These are phyloP conservation scores for Chrysopilus asiliformis DNA, from an alignment of 2,888 invertebrate species.

Conservation along the genomic window DNA sequence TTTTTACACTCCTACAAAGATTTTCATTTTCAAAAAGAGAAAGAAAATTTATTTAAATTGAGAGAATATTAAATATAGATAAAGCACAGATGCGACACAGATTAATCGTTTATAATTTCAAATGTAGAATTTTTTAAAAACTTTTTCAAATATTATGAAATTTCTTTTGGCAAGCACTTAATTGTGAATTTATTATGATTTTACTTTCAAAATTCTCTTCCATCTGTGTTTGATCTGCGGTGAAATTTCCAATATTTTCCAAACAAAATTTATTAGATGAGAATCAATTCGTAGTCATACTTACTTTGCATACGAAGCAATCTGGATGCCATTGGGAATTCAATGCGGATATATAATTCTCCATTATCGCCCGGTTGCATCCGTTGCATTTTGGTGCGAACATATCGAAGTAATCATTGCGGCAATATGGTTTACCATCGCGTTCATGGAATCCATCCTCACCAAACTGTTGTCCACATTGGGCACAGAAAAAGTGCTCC, in stretches of 20 bases:
- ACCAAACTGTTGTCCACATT: conserved; percentile 93
- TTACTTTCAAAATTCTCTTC: neutral
- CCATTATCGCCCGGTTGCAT: conserved; percentile 90
- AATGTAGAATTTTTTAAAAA: no score
- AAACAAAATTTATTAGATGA: no score
- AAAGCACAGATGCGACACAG: no score
- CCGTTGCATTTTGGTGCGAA: conserved; percentile 98
- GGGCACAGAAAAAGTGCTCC: conserved; percentile 97
- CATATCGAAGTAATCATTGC: conserved; percentile 92
- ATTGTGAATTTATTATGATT: no score
- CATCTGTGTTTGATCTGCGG: neutral
- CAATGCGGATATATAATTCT: conserved; percentile 95
- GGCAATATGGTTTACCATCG: conserved; percentile 91
- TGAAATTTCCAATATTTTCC: no score
- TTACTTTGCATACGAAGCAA: conserved; percentile 97
- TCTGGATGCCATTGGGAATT: conserved; percentile 98
- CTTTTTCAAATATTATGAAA: no score
- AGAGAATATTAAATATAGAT: conserved; percentile 3
- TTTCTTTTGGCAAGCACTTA: no score
- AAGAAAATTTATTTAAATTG: conserved; percentile 3
- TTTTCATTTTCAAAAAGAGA: conserved; percentile 5
- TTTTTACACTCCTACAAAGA: conserved; percentile 77
- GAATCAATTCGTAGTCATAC: no score
- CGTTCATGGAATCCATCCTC: conserved; percentile 97
- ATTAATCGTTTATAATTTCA: no score